Base-by-base conservation (phyloP, 2,888 invertebrate species). In the Brachylomia viminalis region DNA sequence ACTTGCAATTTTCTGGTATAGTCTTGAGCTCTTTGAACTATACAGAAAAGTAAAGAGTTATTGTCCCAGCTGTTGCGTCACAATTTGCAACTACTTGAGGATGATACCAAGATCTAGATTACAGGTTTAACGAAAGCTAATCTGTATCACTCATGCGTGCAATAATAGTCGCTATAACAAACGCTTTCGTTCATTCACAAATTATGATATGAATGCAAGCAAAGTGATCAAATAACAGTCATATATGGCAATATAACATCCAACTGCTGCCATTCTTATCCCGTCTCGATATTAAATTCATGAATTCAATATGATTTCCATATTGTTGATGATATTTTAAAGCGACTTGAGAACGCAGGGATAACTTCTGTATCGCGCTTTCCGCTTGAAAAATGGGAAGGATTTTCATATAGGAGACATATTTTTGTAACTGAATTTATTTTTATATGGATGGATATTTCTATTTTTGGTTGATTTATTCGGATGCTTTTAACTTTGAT, bases 271-370 rank as follows among this genome's bases (percentile, higher is more conserved):
- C 70, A 76, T 72, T 62, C 42, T 58, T 71, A 72, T 45, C 65
- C 47, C 13, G 30, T 30, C 47, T 54, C 59, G n/a, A 67, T 82
- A 52, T 73, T 58, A 65, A 72, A 85, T 86, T 86, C 87, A 87
- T 77, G 33, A 72, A 80, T 87, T 77, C 76, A 64, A 75, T 79
- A 75, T 38, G 59, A 73, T 76, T 85, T 76, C 74, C 75, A 87
- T 87, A 82, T 78, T 56, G 76, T 77, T 77, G 82, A 84, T 79
- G 84, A 77, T 77, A 84, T 84, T 84, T 81, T 82, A 73, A 84
- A 84, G 42, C 75, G 52, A 38, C 59, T 73, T 66, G 13, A 52
- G 75, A 71, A 79, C 72, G 67, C 58, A 56, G 56, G 62, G 66
- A 72, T 78, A 72, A 61, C 68, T 68, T 61, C 23, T 72, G 45